Conservation (phyloP, 2,888 invertebrate species). For the Apoda limacodes region DNA sequence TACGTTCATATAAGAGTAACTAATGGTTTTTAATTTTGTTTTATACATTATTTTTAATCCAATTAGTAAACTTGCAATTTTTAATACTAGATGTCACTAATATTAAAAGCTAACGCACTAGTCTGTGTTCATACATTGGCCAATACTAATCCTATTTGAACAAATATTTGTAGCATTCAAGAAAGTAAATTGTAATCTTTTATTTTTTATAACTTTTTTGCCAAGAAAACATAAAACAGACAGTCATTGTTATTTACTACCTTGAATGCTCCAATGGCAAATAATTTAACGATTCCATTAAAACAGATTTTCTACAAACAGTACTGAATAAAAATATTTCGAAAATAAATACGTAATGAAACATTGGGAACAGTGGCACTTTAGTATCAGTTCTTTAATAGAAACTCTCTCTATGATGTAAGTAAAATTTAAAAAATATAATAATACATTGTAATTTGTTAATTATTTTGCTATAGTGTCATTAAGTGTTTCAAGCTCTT, state of each 20-base stretch:
- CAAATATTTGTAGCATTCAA: constrained; percentile 15
- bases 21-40: constrained; percentile 35
- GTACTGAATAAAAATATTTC: constrained; percentile 29
- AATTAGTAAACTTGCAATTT: constrained; percentile 46
- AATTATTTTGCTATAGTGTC: constrained; percentile 30
- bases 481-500: constrained; percentile 52
- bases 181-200: constrained; percentile 11
- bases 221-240: too few relatives aligned
- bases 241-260: too few relatives aligned
- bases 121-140: constrained; percentile 38
- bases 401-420: constrained; percentile 31
- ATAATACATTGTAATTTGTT: constrained; percentile 17
- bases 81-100: constrained; percentile 68
- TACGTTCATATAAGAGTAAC: constrained; percentile 43
- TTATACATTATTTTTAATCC: constrained; percentile 1
- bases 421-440: constrained; percentile 21
- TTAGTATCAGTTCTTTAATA: constrained; percentile 48
- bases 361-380: constrained; percentile 45
- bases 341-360: constrained; percentile 36
- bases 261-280: too few relatives aligned
- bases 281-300: too few relatives aligned
- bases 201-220: too few relatives aligned
- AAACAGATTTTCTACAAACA: constrained; percentile 23
- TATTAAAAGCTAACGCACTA: constrained; percentile 61
- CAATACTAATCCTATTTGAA: constrained; percentile 23